Conservation (phyloP, 2,113 vertebrate genomes). For the Shinisaurus crocodilurus region DNA sequence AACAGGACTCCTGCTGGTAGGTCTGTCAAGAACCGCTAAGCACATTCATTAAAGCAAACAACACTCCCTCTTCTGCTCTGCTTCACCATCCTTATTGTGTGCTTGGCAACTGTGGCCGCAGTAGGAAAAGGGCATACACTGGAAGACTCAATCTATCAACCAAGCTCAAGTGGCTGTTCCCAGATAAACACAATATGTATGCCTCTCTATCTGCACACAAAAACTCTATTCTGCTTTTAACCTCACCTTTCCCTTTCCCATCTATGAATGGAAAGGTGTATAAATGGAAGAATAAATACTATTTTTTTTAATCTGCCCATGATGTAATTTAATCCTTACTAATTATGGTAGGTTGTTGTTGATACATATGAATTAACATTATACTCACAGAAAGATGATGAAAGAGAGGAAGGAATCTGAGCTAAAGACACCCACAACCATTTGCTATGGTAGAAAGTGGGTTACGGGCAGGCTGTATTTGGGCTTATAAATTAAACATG, state of each 20-base stretch:
- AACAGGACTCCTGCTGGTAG: background rate
- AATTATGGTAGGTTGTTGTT: background rate
- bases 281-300: background rate
- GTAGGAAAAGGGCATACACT: constrained; percentile 8
- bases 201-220: background rate
- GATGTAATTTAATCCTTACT: background rate
- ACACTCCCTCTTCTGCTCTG: background rate
- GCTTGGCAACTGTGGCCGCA: background rate
- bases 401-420: background rate
- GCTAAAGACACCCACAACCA: background rate
- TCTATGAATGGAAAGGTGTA: background rate
- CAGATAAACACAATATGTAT: background rate
- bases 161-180: background rate
- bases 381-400: background rate
- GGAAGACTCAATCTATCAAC: background rate
- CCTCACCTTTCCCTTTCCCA: background rate
- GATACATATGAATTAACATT: background rate
- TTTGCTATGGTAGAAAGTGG: background rate
- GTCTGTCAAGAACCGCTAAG: constrained; percentile 18
- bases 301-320: background rate
- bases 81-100: background rate
- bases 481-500: background rate
- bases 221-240: background rate
- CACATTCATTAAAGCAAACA: constrained; percentile 44
- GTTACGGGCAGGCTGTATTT: background rate